A percentile compares a stretch with the other conserved stretches of the same genome.
Conservation (phyloP, 2,888 invertebrate genomes). For the Nomada fabriciana region DNA sequence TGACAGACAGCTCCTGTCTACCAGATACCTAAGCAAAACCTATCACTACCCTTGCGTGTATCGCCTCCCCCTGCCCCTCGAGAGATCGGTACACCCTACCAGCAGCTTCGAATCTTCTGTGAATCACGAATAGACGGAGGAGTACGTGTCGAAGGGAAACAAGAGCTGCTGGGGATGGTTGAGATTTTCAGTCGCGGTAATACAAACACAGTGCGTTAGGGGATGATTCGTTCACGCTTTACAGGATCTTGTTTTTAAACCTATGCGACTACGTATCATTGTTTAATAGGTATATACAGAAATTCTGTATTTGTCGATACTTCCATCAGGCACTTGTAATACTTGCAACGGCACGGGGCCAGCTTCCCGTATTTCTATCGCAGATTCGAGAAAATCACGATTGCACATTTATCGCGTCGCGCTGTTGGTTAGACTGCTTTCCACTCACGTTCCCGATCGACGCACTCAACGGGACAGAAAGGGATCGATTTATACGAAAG, state of each 20-base stretch:
- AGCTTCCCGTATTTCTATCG: constrained; percentile 42
- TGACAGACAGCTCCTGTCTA: constrained; percentile 80
- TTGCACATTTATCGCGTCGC: constrained; percentile 38
- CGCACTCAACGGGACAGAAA: constrained; percentile 33
- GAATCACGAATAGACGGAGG: constrained; percentile 34
- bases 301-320: not conserved
- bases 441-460: constrained; percentile 57
- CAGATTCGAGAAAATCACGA: constrained; percentile 34
- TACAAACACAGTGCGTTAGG: not conserved
- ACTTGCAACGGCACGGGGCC: constrained; percentile 4
- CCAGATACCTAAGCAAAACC: constrained; percentile 77
- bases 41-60: constrained; percentile 59
- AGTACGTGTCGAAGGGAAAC: constrained; percentile 39
- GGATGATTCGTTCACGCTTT: not conserved
- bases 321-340: not conserved
- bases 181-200: constrained; percentile 21
- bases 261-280: too few species aligned
- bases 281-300: too few species aligned
- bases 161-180: constrained; percentile 4
- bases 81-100: constrained; percentile 32
- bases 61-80: constrained; percentile 31
- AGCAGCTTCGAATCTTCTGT: constrained; percentile 23
- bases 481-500: constrained; percentile 59
- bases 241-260: too few species aligned
- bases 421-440: constrained; percentile 22